Percentiles rank a stretch among this genome's conserved stretches.
Conservation (phyloP, 2,113 vertebrate genomes). For the Pelusios castaneus region DNA sequence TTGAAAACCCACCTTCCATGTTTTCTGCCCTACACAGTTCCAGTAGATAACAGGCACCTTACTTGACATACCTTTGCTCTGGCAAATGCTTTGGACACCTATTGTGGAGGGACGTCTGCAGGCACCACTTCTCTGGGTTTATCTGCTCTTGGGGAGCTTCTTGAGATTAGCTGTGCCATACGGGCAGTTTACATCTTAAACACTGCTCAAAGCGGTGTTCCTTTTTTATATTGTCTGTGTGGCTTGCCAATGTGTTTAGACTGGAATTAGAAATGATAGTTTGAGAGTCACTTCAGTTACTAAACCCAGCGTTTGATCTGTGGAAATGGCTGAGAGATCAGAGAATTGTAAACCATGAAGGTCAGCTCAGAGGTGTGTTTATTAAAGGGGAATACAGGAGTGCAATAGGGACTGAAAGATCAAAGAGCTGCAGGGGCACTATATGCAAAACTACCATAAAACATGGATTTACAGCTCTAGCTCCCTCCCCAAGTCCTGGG, state of each 20-base stretch:
- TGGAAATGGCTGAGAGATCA: conserved; percentile 69
- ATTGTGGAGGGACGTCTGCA: background rate
- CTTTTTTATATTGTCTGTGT: background rate
- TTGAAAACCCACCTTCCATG: background rate
- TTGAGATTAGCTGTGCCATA: background rate
- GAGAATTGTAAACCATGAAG: conserved; percentile 51
- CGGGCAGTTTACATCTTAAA: background rate
- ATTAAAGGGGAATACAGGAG: conserved; percentile 31
- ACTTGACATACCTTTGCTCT: conserved; percentile 8
- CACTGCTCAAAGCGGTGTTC: background rate
- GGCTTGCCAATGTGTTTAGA: conserved; percentile 33
- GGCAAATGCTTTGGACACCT: background rate
- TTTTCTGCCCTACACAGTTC: background rate
- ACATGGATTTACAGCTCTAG: background rate
- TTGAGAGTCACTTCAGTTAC: conserved; percentile 17
- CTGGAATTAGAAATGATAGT: conserved; percentile 57
- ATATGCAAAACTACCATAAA: conserved; percentile 12
- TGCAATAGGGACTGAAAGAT: conserved; percentile 50
- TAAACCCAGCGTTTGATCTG: conserved; percentile 57
- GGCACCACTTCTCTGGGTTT: background rate
- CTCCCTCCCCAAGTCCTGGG: background rate
- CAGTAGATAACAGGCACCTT: background rate
- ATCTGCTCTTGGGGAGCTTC: conserved; percentile 16
- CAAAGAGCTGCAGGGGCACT: conserved; percentile 42
- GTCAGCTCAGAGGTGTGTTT: conserved; percentile 46